These are phyloP conservation scores for Limanda limanda DNA, from an alignment of 2,113 vertebrate genomes.

Conservation along the genomic window DNA sequence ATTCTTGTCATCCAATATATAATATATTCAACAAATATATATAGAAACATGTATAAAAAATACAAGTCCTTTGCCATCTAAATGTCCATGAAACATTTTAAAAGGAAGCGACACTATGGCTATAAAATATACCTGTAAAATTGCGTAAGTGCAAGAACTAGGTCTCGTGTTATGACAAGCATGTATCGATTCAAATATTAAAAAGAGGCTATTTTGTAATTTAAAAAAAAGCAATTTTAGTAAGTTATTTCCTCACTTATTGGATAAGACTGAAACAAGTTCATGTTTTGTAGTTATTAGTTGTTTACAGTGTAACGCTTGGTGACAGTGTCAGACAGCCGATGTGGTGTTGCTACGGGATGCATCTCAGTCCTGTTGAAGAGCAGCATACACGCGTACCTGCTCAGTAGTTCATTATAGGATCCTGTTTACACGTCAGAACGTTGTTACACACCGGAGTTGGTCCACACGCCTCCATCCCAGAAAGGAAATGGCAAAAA, in stretches of 20 bases:
- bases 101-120: conserved; percentile 71
- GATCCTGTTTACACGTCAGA: conserved; percentile 42
- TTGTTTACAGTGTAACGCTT: conserved; percentile 78
- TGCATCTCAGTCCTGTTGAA: conserved; percentile 58
- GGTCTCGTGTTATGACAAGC: conserved; percentile 78
- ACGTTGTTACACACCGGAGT: conserved; percentile 38
- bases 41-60: conserved; percentile 73
- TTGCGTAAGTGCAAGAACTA: conserved; percentile 76
- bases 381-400: conserved; percentile 41
- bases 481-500: conserved; percentile 3
- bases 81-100: conserved; percentile 71
- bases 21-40: conserved; percentile 75
- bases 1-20: conserved; percentile 73
- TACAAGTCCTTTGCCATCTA: conserved; percentile 71
- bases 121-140: conserved; percentile 76
- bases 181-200: conserved; percentile 80
- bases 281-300: conserved; percentile 84
- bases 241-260: conserved; percentile 82
- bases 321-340: conserved; percentile 74
- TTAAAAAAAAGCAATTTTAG: conserved; percentile 78
- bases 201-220: conserved; percentile 86
- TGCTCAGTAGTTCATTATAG: conserved; percentile 47
- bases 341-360: conserved; percentile 66
- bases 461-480: conserved; percentile 18
- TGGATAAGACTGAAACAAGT: conserved; percentile 72